A percentile compares a stretch with the other conserved stretches of the same genome.
These are phyloP conservation scores for Sphaerophoria rueppellii DNA, from an alignment of 2,888 invertebrate species.

Conservation along the genomic window DNA sequence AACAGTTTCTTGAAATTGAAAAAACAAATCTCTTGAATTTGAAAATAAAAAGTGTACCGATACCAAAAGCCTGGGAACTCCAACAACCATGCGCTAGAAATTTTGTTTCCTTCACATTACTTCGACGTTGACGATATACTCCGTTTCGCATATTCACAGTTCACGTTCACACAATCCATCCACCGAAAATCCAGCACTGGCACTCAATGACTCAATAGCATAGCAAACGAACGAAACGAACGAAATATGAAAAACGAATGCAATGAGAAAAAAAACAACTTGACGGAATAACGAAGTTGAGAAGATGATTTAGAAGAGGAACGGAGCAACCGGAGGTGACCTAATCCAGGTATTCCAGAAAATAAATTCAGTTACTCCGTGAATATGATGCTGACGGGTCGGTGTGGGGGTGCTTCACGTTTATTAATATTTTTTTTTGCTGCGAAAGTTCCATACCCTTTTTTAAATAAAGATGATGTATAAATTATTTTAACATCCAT, in stretches of 20 bases:
- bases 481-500: constrained; percentile 8
- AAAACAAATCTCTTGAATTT: no score
- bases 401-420: constrained; percentile 62
- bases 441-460: constrained; percentile 66
- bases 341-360: constrained; percentile 79
- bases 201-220: no score
- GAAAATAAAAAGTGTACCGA: no score
- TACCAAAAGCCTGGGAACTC: no score
- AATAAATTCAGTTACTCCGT: constrained; percentile 80
- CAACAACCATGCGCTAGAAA: no score
- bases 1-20: no score
- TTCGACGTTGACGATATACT: no score
- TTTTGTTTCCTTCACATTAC: no score
- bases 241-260: neutral
- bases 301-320: constrained; percentile 49
- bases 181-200: no score
- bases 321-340: constrained; percentile 77
- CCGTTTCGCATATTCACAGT: no score
- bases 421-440: constrained; percentile 43
- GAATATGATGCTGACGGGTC: constrained; percentile 78
- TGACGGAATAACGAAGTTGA: constrained; percentile 20
- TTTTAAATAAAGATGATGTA: constrained; percentile 8
- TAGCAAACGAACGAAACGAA: neutral
- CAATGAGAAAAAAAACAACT: constrained; percentile 30
- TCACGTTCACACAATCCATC: no score